Conservation (phyloP, 2,113 vertebrate genomes). For the Corythoichthys intestinalis region DNA sequence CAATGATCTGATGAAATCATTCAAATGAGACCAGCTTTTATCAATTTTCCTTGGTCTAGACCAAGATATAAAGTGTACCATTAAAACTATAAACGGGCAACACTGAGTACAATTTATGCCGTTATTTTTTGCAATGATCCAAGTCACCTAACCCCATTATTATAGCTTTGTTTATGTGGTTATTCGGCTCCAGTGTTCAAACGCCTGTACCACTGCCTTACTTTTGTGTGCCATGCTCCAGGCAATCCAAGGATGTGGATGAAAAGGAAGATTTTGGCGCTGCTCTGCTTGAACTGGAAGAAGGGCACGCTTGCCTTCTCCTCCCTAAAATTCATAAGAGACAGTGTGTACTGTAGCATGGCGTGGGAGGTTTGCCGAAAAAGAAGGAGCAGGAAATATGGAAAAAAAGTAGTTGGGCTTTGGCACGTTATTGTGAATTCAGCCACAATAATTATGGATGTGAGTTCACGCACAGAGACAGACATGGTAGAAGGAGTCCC, state of each 20-base stretch:
- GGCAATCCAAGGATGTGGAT: constrained; percentile 47
- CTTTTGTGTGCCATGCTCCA: constrained; percentile 45
- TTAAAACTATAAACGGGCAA: constrained; percentile 20
- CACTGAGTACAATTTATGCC: neutral
- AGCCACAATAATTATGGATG: constrained; percentile 14
- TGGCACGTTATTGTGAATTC: constrained; percentile 14
- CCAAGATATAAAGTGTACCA: constrained; percentile 23
- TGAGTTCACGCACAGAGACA: constrained; percentile 19
- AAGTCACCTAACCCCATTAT: constrained; percentile 29
- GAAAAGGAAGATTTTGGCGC: constrained; percentile 55
- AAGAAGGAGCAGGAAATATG: neutral
- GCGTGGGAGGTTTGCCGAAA: constrained; percentile 57
- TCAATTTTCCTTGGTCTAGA: constrained; percentile 22
- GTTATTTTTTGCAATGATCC: constrained; percentile 25
- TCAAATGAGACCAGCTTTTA: constrained; percentile 11
- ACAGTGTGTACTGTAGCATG: constrained; percentile 42
- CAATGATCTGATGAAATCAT: constrained; percentile 22
- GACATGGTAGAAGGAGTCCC: constrained; percentile 13
- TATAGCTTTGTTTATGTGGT: constrained; percentile 47
- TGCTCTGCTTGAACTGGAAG: constrained; percentile 43
- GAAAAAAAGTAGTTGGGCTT: constrained; percentile 22
- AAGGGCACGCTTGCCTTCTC: constrained; percentile 54
- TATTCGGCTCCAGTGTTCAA: constrained; percentile 51
- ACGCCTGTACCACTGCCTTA: constrained; percentile 39
- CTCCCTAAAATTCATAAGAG: constrained; percentile 51